Conservation (phyloP, 2,888 invertebrate genomes). For the Piscicola geometra region DNA sequence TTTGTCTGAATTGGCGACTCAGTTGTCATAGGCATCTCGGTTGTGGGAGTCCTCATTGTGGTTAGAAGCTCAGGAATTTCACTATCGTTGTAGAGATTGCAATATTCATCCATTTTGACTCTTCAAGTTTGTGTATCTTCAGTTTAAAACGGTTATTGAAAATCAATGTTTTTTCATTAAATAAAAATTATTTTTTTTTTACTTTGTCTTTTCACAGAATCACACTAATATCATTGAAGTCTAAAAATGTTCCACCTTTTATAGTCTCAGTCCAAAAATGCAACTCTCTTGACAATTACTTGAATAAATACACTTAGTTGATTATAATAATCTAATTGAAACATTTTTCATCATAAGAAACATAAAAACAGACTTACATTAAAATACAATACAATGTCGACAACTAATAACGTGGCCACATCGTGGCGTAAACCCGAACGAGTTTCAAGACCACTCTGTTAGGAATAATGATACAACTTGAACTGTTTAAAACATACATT, state of each 20-base stretch:
- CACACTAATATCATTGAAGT: background rate
- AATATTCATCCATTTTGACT: slow-evolving; percentile 25
- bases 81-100: background rate
- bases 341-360: background rate
- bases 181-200: no score
- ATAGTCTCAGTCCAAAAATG: background rate
- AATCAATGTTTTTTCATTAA: no score
- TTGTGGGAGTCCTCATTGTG: background rate
- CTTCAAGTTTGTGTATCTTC: no score
- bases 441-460: no score
- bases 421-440: no score
- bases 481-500: no score
- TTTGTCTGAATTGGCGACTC: background rate
- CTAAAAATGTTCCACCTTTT: background rate
- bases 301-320: background rate
- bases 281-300: background rate
- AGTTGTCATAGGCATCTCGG: background rate
- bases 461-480: no score
- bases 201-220: no score
- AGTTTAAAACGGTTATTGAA: no score
- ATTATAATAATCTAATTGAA: background rate
- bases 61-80: background rate
- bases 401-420: no score
- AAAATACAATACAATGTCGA: no score
- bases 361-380: no score